These are phyloP conservation scores for Anticlea derivata DNA, from an alignment of 2,888 invertebrate genomes.

Conservation along the genomic window DNA sequence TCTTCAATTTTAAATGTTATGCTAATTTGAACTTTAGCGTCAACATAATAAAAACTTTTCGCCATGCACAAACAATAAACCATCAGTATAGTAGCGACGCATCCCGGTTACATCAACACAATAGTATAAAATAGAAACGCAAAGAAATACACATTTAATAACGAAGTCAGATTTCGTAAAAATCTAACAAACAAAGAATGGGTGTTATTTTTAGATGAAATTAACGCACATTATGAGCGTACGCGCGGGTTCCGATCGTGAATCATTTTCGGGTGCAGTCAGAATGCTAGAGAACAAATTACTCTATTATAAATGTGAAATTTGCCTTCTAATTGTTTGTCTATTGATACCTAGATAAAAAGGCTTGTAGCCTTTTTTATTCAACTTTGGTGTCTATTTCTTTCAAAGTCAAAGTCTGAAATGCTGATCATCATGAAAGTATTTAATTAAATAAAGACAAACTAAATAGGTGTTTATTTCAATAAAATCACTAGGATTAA, in stretches of 20 bases:
- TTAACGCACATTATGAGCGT: conserved; percentile 79
- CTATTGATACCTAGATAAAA: too few species aligned
- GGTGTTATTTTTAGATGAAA: conserved; percentile 81
- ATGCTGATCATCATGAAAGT: too few species aligned
- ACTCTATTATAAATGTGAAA: too few species aligned
- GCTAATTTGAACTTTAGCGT: too few species aligned
- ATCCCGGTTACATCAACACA: conserved; percentile 39
- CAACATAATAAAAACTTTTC: conserved; percentile 9
- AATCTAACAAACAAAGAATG: conserved; percentile 78
- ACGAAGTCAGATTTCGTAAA: conserved; percentile 73
- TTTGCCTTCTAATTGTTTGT: too few species aligned
- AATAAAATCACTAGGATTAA: too few species aligned
- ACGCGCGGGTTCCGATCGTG: conserved; percentile 67
- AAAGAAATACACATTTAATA: conserved; percentile 26
- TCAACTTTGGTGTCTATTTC: too few species aligned
- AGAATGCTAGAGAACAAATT: conserved; percentile 40
- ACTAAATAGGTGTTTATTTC: too few species aligned
- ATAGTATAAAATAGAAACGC: conserved; percentile 44
- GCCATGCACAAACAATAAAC: neutral
- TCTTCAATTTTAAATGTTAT: too few species aligned
- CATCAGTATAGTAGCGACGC: neutral
- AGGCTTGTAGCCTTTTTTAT: too few species aligned
- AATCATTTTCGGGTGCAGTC: conserved; percentile 60
- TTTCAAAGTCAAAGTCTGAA: too few species aligned
- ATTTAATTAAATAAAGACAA: too few species aligned